These are phyloP conservation scores for Tautogolabrus adspersus DNA, from an alignment of 2,113 vertebrate genomes.

Conservation along the genomic window DNA sequence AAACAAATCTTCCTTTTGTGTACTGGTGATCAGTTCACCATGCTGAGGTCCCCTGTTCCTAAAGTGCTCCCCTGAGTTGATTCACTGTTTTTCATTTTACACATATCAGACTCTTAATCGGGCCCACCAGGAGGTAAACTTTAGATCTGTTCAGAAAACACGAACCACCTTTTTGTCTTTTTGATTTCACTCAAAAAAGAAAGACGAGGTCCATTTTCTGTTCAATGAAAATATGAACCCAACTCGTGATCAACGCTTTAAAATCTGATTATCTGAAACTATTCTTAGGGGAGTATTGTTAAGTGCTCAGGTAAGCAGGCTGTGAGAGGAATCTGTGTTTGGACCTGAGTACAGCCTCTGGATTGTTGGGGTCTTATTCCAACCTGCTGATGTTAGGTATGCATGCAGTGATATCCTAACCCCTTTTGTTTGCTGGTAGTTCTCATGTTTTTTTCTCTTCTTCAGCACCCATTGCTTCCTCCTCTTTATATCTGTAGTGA, in stretches of 20 bases:
- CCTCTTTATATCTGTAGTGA: constrained; percentile 56
- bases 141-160: constrained; percentile 10
- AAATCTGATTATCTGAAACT: constrained; percentile 45
- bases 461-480: constrained; percentile 83
- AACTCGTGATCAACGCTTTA: neutral
- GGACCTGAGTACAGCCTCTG: constrained; percentile 73
- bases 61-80: constrained; percentile 85
- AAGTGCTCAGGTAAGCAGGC: constrained; percentile 85
- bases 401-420: constrained; percentile 91
- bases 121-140: neutral
- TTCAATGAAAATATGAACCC: too few species aligned
- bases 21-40: constrained; percentile 79
- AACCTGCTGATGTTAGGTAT: constrained; percentile 78
- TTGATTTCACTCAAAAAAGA: constrained; percentile 11
- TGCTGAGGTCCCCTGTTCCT: constrained; percentile 78
- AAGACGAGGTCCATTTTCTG: constrained; percentile 11
- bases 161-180: constrained; percentile 23
- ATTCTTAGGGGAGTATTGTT: constrained; percentile 88
- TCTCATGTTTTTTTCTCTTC: constrained; percentile 74
- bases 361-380: constrained; percentile 69
- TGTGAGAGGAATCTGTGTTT: constrained; percentile 87
- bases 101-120: constrained; percentile 36
- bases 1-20: constrained; percentile 84
- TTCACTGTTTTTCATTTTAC: constrained; percentile 13
- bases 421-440: constrained; percentile 87